Conservation (phyloP, 1,140 invertebrate genomes). For the Melanaphis sacchari region DNA sequence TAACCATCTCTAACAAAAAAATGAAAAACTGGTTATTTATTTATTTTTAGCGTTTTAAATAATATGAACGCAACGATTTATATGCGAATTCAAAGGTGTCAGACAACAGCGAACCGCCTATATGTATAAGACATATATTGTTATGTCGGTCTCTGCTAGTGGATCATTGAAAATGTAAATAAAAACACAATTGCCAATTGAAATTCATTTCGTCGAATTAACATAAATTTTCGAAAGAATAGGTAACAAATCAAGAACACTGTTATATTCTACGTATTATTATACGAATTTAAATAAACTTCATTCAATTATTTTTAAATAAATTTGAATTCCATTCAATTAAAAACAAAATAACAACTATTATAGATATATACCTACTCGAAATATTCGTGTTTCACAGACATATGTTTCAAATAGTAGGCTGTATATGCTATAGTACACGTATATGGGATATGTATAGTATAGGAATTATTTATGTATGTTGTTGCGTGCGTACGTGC, state of each 20-base stretch:
- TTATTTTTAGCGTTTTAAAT: neutral
- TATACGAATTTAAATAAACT: conserved; percentile 32
- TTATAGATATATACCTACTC: neutral
- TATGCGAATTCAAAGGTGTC: conserved; percentile 34
- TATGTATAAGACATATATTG: neutral
- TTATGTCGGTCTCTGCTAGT: neutral
- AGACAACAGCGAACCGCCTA: neutral
- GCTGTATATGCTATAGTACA: neutral
- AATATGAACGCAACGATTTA: neutral
- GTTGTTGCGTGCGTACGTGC: neutral
- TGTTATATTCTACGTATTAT: neutral
- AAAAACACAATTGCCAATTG: conserved; percentile 46
- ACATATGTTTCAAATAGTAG: neutral
- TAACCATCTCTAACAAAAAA: neutral
- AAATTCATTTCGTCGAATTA: conserved; percentile 27
- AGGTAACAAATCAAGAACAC: conserved; percentile 24
- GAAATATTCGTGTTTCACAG: neutral
- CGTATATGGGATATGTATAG: too few relatives aligned
- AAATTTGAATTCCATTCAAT: conserved; percentile 22
- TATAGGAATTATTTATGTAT: neutral
- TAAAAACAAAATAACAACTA: neutral
- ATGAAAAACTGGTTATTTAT: conserved; percentile 2
- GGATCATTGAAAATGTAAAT: conserved; percentile 41
- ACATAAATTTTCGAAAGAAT: conserved; percentile 47
- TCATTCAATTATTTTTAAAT: conserved; percentile 30